Percentiles rank a stretch among this genome's conserved stretches.
These are phyloP conservation scores for Apistogramma diplotaenia DNA, from an alignment of 2,113 vertebrate species.

Conservation along the genomic window DNA sequence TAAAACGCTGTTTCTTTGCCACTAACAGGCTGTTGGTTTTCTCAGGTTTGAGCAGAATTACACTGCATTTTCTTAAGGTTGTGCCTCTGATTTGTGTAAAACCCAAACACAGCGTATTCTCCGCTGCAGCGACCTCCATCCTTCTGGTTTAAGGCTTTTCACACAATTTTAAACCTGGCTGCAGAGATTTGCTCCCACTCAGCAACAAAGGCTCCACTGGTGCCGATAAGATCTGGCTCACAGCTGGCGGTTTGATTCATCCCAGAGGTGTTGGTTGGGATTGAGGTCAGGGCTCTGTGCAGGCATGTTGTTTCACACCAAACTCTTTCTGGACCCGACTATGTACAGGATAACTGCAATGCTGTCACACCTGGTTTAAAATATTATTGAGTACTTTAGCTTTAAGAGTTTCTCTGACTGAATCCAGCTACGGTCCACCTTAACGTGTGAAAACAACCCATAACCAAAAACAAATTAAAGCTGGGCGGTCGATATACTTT, in stretches of 20 bases:
- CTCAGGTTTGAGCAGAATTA: neutral
- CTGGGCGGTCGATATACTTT: too few relatives aligned
- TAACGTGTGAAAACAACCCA: too few relatives aligned
- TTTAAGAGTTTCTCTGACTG: too few relatives aligned
- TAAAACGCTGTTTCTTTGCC: neutral
- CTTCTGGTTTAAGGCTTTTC: neutral
- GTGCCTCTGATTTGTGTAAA: neutral
- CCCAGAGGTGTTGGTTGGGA: neutral
- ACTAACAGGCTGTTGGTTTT: neutral
- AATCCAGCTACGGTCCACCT: too few relatives aligned
- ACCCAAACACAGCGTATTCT: neutral
- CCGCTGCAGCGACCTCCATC: neutral
- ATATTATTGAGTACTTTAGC: too few relatives aligned
- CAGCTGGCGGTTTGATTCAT: neutral
- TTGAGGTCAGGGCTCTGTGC: neutral
- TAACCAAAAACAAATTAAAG: too few relatives aligned
- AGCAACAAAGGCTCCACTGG: neutral
- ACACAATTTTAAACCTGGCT: neutral
- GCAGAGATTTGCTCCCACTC: neutral
- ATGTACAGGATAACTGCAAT: neutral
- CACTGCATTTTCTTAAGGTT: neutral
- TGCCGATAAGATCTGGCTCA: neutral
- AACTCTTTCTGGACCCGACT: neutral
- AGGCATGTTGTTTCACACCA: neutral
- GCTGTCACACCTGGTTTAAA: neutral